Percentiles rank a stretch among this genome's conserved stretches.
phyloP scores from a whole-genome alignment of 2,888 invertebrate genomes.

The Leptinotarsa juncta region DNA sequence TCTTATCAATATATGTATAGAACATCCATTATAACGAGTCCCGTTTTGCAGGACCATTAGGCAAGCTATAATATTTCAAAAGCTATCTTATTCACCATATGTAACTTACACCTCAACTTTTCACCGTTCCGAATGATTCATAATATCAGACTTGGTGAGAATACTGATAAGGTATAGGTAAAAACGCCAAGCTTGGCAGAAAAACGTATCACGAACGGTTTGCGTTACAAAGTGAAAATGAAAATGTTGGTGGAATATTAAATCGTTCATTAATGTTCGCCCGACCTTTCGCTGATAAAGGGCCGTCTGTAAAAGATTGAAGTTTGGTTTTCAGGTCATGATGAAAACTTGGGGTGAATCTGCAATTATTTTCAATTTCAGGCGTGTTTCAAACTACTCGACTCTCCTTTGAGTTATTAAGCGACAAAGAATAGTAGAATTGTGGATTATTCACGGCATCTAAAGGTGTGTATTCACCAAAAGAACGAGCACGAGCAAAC shows the following conservation, averaged over 20 bases:
- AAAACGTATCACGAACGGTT: slow-evolving; percentile 31
- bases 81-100: slow-evolving; percentile 24
- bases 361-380: too few species aligned
- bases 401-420: too few species aligned
- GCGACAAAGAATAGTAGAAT: too few species aligned
- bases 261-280: slow-evolving; percentile 15
- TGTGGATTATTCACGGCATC: too few species aligned
- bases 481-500: too few species aligned
- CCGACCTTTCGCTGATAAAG: background rate
- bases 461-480: too few species aligned
- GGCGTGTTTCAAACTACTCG: too few species aligned
- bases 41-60: slow-evolving; percentile 9
- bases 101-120: slow-evolving; percentile 26
- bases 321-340: background rate
- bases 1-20: background rate
- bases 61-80: slow-evolving; percentile 21
- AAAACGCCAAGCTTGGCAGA: slow-evolving; percentile 23
- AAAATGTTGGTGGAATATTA: slow-evolving; percentile 31
- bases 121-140: slow-evolving; percentile 30
- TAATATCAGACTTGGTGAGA: slow-evolving; percentile 35
- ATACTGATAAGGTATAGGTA: slow-evolving; percentile 30
- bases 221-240: slow-evolving; percentile 34
- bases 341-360: background rate
- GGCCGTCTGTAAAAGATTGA: background rate
- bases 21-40: slow-evolving; percentile 5